A percentile compares a stretch with the other conserved stretches of the same genome.
These are phyloP conservation scores for Loxodonta africana DNA, from an alignment of 2,113 vertebrate genomes.

Conservation along the genomic window DNA sequence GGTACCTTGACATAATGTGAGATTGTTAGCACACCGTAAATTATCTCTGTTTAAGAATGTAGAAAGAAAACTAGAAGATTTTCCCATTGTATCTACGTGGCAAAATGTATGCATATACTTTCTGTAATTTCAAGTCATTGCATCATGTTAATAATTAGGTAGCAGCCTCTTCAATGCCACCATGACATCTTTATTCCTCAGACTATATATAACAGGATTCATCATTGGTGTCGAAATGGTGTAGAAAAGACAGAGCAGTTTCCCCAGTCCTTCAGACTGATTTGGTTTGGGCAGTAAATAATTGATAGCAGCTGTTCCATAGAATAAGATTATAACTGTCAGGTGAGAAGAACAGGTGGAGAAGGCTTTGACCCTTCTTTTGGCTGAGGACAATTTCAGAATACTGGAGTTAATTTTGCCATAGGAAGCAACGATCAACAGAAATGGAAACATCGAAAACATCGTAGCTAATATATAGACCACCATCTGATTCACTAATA, in stretches of 20 bases:
- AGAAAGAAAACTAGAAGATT: too few relatives aligned
- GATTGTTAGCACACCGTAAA: too few relatives aligned
- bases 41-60: too few relatives aligned
- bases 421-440: constrained; percentile 48
- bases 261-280: neutral
- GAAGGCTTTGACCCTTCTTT: neutral
- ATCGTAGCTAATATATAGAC: too few relatives aligned
- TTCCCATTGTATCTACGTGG: too few relatives aligned
- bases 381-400: constrained; percentile 41
- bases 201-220: constrained; percentile 60
- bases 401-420: constrained; percentile 49
- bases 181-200: constrained; percentile 63
- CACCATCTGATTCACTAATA: too few relatives aligned
- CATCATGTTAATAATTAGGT: too few relatives aligned
- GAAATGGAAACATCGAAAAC: too few relatives aligned
- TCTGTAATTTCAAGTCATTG: too few relatives aligned
- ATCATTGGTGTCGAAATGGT: constrained; percentile 21
- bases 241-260: constrained; percentile 67
- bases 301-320: constrained; percentile 1
- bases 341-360: constrained; percentile 63
- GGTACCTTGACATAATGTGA: too few relatives aligned
- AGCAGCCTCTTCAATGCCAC: neutral
- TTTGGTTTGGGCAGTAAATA: neutral
- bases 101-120: too few relatives aligned
- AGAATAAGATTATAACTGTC: constrained; percentile 58